Evolutionary conservation across 2,888 invertebrate genomes (phyloP).

Genomic region (Tetheella fluctuosa): DNA sequence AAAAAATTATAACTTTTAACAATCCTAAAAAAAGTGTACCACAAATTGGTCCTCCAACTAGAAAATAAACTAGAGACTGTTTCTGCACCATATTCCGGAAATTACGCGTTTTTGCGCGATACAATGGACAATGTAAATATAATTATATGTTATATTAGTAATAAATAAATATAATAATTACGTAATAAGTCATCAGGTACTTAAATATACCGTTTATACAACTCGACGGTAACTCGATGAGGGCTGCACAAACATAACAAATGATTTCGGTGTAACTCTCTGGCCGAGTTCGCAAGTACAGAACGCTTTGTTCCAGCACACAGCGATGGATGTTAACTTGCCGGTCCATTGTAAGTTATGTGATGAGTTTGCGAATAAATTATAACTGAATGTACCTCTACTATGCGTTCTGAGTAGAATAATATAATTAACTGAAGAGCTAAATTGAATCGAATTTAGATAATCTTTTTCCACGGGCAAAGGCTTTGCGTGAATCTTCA

Average conservation of each 20-base stretch:
- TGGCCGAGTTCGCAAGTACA: constrained; percentile 30
- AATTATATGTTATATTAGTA: no score
- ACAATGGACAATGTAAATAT: no score
- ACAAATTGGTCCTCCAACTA: no score
- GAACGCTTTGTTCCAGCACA: constrained; percentile 39
- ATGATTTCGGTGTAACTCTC: constrained; percentile 50
- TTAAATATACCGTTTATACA: constrained; percentile 51
- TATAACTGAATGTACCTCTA: constrained; percentile 50
- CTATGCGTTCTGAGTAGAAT: constrained; percentile 15
- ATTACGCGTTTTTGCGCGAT: no score
- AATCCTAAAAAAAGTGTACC: no score
- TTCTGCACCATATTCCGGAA: no score
- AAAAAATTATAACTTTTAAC: no score
- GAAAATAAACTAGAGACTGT: no score
- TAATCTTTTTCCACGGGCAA: neutral
- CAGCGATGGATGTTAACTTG: constrained; percentile 57
- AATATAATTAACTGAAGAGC: neutral
- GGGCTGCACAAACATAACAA: constrained; percentile 54
- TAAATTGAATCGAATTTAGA: neutral
- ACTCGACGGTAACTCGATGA: constrained; percentile 28
- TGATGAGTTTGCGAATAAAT: constrained; percentile 65
- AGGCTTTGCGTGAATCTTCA: no score
- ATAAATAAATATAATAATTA: no score
- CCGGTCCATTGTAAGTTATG: constrained; percentile 51
- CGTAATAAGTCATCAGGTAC: constrained; percentile 16